Base-by-base conservation (phyloP, 2,113 vertebrate species). In the Austrofundulus limnaeus region DNA sequence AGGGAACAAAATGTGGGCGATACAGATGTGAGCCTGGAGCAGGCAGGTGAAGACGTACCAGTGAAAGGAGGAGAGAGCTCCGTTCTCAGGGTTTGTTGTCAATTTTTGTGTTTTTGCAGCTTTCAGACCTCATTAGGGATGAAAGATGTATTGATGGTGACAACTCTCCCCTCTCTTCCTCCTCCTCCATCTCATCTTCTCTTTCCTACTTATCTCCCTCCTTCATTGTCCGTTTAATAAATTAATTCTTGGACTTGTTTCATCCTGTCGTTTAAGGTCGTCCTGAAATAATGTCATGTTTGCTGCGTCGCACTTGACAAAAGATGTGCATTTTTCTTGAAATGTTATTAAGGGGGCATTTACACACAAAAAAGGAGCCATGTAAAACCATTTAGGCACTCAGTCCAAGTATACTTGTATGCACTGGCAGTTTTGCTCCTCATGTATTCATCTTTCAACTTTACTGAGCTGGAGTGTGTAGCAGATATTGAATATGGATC, bases 81-180 rank as follows among this genome's bases (percentile, higher is more conserved):
- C 48, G 78, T 86, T 90, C 67, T 81, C 60, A 6, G 64, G 79
- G 66, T 79, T 51, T 89, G 84, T 83, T 85, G 82, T 85, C 80
- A 82, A 67, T 85, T 77, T 80, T 71, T 85, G 78, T 78, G 82
- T 89, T 86, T 89, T 78, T 87, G 83, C 70, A 80, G 88, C 87
- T 87, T 92, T 92, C 92, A 91, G 88, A 85, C 80, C 89, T 92
- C 74, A 80, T 92, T 92, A 92, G 85, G 74, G 77, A 82, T 89
- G 86, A 91, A 78, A 87, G 90, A 90, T 78, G 86, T 77, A 90
- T 89, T 59, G 58, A 82, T 84, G 71, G 78, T 91, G 89, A 90
- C 88, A 88, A 60, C 65, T 65, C 70, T 52, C 58, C 72, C 43
- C 78, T 48, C 51, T 49, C 68, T 8, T 24, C 51, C 78, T 49